phyloP scores from a whole-genome alignment of 2,797 vertebrate genomes.

The Glyptemys insculpta region DNA sequence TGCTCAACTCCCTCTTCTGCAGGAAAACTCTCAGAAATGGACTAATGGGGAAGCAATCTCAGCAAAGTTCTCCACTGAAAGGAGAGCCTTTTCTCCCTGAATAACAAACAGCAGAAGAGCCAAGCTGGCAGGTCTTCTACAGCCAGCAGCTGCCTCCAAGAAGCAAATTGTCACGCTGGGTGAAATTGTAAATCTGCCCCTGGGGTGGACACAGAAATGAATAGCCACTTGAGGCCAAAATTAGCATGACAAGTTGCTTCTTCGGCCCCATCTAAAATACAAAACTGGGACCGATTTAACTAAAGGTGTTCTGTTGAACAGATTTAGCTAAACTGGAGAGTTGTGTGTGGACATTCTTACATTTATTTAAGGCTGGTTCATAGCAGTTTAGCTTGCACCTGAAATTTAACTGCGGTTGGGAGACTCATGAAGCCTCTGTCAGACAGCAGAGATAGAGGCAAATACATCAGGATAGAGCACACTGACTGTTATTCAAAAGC shows the following conservation, averaged over 20 bases:
- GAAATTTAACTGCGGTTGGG: slow-evolving; percentile 31
- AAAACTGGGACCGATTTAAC: not conserved
- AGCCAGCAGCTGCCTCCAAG: not conserved
- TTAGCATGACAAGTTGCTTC: not conserved
- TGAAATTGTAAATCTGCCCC: not conserved
- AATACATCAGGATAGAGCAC: not conserved
- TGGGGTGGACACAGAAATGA: not conserved
- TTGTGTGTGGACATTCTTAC: not conserved
- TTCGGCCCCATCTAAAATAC: not conserved
- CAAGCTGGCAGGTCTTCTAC: not conserved
- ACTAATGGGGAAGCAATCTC: not conserved
- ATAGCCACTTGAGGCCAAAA: not conserved
- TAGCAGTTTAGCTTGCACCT: not conserved
- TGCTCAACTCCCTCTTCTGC: not conserved
- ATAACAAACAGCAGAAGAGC: not conserved
- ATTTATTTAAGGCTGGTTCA: not conserved
- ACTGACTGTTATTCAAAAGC: slow-evolving; percentile 19
- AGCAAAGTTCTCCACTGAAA: not conserved
- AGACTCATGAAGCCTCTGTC: slow-evolving; percentile 36
- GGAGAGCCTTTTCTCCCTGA: not conserved
- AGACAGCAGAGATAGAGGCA: slow-evolving; percentile 39
- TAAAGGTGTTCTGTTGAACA: not conserved
- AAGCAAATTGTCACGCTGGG: not conserved
- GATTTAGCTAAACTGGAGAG: not conserved
- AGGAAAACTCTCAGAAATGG: not conserved